A percentile compares a stretch with the other conserved stretches of the same genome.
Conservation (phyloP, 1,140 invertebrate species). For the Megathymus violae region DNA sequence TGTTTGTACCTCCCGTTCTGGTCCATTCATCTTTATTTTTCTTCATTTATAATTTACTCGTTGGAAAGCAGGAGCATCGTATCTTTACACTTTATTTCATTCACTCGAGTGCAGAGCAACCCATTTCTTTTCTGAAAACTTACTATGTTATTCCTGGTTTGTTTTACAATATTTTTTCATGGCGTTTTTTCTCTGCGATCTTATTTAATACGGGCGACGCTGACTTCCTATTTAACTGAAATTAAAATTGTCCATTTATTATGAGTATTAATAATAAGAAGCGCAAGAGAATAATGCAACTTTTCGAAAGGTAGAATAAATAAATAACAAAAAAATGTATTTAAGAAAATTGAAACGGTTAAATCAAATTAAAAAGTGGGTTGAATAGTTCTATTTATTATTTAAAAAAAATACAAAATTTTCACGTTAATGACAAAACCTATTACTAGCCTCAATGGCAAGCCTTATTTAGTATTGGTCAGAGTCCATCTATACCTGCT, state of each 20-base stretch:
- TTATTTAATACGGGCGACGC: not conserved
- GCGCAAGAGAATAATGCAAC: no score
- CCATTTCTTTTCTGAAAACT: constrained; percentile 18
- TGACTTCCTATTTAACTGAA: not conserved
- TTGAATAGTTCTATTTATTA: no score
- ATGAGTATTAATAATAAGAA: not conserved
- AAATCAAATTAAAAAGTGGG: no score
- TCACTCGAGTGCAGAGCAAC: constrained; percentile 28
- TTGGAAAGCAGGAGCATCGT: constrained; percentile 18
- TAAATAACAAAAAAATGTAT: no score
- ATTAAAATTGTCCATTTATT: not conserved
- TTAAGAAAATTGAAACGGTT: no score
- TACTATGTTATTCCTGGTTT: not conserved
- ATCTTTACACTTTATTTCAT: constrained; percentile 35
- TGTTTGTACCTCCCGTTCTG: constrained; percentile 19
- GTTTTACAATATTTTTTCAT: constrained; percentile 6
- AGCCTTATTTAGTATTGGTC: constrained; percentile 27
- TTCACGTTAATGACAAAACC: no score
- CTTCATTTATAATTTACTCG: constrained; percentile 25
- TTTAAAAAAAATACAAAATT: no score
- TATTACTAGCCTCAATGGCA: no score
- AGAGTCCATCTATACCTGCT: constrained; percentile 67
- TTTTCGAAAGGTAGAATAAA: no score
- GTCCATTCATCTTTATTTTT: constrained; percentile 29
- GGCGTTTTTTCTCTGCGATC: not conserved